These are phyloP conservation scores for Diarsia dahlii DNA, from an alignment of 2,888 invertebrate species.

Conservation along the genomic window DNA sequence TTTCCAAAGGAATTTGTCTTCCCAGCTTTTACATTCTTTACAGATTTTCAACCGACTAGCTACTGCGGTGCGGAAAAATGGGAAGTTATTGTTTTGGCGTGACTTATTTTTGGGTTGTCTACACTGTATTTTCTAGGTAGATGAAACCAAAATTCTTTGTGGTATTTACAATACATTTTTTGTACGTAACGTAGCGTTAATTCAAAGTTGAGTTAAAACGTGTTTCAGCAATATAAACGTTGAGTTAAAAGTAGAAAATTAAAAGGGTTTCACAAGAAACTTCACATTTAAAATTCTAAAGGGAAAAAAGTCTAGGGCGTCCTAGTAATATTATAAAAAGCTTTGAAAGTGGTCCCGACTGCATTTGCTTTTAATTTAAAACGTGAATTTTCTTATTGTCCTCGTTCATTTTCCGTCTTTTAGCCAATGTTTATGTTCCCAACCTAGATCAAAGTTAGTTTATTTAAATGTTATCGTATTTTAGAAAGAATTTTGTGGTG, in stretches of 20 bases:
- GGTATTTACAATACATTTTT: neutral
- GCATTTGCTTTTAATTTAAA: slow-evolving; percentile 47
- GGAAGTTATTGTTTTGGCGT: slow-evolving; percentile 36
- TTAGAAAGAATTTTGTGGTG: neutral
- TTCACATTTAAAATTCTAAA: slow-evolving; percentile 22
- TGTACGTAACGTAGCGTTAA: neutral
- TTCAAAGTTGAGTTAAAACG: neutral
- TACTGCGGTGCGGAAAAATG: slow-evolving; percentile 42
- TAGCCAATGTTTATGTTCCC: slow-evolving; percentile 6
- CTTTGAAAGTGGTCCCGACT: slow-evolving; percentile 34
- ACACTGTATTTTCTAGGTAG: neutral
- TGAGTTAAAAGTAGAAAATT: slow-evolving; percentile 25
- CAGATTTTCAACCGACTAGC: slow-evolving; percentile 36
- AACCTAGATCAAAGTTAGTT: slow-evolving; percentile 1
- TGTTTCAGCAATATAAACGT: slow-evolving; percentile 6
- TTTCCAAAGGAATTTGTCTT: slow-evolving; percentile 60
- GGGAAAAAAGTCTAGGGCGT: slow-evolving; percentile 25
- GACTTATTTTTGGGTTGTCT: slow-evolving; percentile 23
- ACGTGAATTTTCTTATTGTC: slow-evolving; percentile 23
- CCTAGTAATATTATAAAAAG: slow-evolving; percentile 27
- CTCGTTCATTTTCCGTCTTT: slow-evolving; percentile 21
- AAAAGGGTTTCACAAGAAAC: slow-evolving; percentile 20
- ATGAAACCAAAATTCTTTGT: neutral
- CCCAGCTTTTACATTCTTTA: slow-evolving; percentile 59
- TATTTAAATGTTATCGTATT: neutral